Evolutionary conservation across 2,113 vertebrate species (phyloP).

Genomic region (Pygoscelis adeliae): DNA sequence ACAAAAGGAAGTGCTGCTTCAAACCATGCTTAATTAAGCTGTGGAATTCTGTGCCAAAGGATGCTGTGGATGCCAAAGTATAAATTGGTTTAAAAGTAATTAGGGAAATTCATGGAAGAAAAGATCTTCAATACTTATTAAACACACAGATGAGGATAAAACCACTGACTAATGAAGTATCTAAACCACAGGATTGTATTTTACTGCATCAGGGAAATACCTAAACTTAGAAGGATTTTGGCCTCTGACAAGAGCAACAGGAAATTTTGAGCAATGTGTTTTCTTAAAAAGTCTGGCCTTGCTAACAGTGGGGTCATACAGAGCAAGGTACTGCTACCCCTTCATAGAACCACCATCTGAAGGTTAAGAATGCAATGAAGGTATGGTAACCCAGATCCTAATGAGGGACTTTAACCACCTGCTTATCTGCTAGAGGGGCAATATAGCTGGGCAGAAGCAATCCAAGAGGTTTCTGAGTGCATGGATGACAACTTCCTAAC

Average conservation of each 20-base stretch:
- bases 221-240: neutral
- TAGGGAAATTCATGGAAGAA: slow-evolving; percentile 21
- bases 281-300: neutral
- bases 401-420: neutral
- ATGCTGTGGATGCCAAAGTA: slow-evolving; percentile 11
- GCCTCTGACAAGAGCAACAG: neutral
- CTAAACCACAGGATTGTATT: neutral
- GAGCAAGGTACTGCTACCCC: neutral
- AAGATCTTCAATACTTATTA: slow-evolving; percentile 5
- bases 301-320: neutral
- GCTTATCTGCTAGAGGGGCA: neutral
- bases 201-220: neutral
- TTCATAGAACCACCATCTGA: neutral
- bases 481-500: neutral
- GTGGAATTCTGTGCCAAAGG: slow-evolving; percentile 24
- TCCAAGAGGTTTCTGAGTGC: neutral
- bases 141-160: slow-evolving; percentile 17
- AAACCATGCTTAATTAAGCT: slow-evolving; percentile 24
- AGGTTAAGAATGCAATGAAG: neutral
- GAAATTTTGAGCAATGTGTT: neutral
- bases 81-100: slow-evolving; percentile 39
- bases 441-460: neutral
- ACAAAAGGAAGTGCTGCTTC: neutral
- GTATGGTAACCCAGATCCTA: neutral
- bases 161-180: neutral